Base-by-base conservation (phyloP, 2,113 vertebrate genomes). In the Chitala chitala region DNA sequence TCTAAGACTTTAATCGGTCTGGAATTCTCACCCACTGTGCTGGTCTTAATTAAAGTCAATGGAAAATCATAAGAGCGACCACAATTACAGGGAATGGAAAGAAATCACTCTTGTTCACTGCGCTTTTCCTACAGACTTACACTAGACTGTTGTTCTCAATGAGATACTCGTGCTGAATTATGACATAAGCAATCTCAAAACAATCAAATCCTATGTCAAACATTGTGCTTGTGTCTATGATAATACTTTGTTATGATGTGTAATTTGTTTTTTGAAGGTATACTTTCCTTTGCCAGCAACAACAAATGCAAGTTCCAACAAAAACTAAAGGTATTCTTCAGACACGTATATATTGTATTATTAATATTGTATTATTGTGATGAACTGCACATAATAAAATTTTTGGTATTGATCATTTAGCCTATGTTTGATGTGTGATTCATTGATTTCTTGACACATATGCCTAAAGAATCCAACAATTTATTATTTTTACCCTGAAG, bases 41-140 rank as follows among this genome's bases (percentile, higher is more conserved):
- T 69, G 87, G 81, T 86, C 89, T 91, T 91, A 91, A 92, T 92
- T 92, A 92, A 91, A 91, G 86, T 85, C 83, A 87, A 88, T 88
- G 91, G 91, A 92, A 92, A 91, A 90, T 90, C 85, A 86, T 89
- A 86, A 83, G 77, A 86, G 83, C 78, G 83, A 85, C 81, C 76
- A 82, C 83, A 82, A 79, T 84, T 74, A 80, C 76, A 77, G 74
- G 68, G 84, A 78, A 84, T 82, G 79, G 83, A 78, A 84, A 82
- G 79, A 84, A 38, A n/a, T n/a, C n/a, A n/a, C 51, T 10, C 26
- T 8, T 5, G 26, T 50, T 73, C 31, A 40, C 6, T 9, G 36
- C 13, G 36, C 12, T 42, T 38, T n/a, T 55, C 59, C 22, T 66
- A 50, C 12, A 31, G 44, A 65, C 58, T 44, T 69, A 33, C 38